Evolutionary conservation across 2,797 vertebrate genomes (phyloP), one percentile per base, ranked within the genome.

Genomic region (Labroides dimidiatus): DNA sequence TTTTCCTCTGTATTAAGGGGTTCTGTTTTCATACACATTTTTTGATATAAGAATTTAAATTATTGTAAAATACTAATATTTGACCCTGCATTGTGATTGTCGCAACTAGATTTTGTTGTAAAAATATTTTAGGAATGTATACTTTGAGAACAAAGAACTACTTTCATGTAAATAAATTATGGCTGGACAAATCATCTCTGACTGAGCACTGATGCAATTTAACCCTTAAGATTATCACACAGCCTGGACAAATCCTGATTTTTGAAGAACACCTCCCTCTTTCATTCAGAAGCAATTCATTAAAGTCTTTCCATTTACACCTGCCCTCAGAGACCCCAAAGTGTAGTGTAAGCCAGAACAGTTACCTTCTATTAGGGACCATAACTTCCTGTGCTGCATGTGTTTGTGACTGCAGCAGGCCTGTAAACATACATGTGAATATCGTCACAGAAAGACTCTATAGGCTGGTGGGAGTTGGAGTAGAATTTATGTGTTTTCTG

Each of bases 331-430:
- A 78, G 58, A 71, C 67, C 24, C 53, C 54, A 47, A 69, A 63
- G 69, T 58, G 69, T 54, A 36, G 52, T 54, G 62, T 2, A 43
- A 54, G 75, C 53, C 55, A 55, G 56, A 44, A 77, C 68, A 75
- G 78, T 62, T 81, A 76, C 74, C 39, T 64, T 73, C 64, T 71
- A 62, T 71, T 75, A 72, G 48, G 13, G 2, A 57, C 52, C 23
- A 12, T 74, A 77, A 87, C 77, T 69, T 66, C 55, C 71, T 59
- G 49, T 61, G 64, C 37, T 59, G 39, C 64, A 44, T 60, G 13
- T 58, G 14, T n/a, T n/a, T 77, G 64, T 63, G 52, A 43, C 33
- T 50, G 48, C 57, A 49, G 39, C 48, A 67, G 42, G 57, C 59
- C 24, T 60, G 44, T 52, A 72, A 73, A 78, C 65, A 71, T 64